Conservation (phyloP, 2,113 vertebrate species). For the Zosterops pallidus region DNA sequence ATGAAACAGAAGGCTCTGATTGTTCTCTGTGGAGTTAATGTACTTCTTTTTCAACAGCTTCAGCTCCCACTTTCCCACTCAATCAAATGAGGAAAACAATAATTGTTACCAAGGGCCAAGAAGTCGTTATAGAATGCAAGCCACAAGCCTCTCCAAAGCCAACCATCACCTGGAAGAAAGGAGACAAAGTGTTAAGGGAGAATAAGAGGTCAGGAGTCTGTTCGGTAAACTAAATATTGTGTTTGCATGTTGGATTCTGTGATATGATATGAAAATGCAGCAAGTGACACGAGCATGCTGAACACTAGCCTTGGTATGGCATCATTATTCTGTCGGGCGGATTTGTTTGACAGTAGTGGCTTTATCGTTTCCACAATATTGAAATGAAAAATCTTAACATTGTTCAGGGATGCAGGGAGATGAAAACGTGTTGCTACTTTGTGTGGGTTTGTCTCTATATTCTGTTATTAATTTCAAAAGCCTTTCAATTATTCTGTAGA, state of each 20-base stretch:
- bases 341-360: not conserved
- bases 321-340: not conserved
- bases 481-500: not conserved
- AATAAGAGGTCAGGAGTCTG: conserved; percentile 85
- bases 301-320: not conserved
- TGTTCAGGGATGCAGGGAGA: not conserved
- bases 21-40: not conserved
- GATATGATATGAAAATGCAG: not conserved
- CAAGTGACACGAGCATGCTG: not conserved
- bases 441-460: not conserved
- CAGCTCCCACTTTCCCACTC: conserved; percentile 84
- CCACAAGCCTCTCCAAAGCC: conserved; percentile 92
- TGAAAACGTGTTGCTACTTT: not conserved
- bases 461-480: not conserved
- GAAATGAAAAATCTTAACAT: not conserved
- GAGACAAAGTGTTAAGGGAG: conserved; percentile 80
- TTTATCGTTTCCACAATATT: not conserved
- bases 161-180: conserved; percentile 89
- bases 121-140: conserved; percentile 87
- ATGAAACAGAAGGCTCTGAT: not conserved
- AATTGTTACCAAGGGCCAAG: conserved; percentile 87
- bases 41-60: conserved; percentile 78
- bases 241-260: not conserved
- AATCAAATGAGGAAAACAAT: conserved; percentile 82
- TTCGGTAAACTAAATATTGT: conserved; percentile 19